Evolutionary conservation across 2,113 vertebrate genomes (phyloP).

Genomic region (Phyllopteryx taeniolatus): DNA sequence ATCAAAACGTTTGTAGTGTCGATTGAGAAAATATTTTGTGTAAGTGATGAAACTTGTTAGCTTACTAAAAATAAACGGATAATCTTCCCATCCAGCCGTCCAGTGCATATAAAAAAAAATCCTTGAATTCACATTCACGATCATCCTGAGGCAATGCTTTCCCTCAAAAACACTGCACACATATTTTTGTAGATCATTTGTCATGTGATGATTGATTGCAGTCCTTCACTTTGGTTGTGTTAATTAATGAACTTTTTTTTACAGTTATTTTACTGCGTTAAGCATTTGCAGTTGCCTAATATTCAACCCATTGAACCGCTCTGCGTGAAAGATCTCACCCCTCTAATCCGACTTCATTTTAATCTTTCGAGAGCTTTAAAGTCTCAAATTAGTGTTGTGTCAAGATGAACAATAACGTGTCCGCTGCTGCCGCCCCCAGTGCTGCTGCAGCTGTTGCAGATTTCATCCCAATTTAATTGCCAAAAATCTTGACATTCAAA

Average conservation of each 20-base stretch:
- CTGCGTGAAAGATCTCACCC: conserved; percentile 26
- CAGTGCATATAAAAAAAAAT: conserved; percentile 19
- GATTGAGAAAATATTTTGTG: conserved; percentile 13
- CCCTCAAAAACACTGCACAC: conserved; percentile 8
- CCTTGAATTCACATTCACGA: neutral
- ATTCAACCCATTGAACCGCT: conserved; percentile 23
- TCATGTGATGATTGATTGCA: conserved; percentile 23
- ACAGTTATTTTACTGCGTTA: conserved; percentile 9
- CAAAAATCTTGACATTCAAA: neutral
- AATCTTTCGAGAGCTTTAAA: conserved; percentile 24
- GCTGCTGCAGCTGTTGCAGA: neutral
- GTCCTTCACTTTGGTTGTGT: conserved; percentile 12
- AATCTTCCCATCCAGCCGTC: conserved; percentile 20
- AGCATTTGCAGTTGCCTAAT: conserved; percentile 32
- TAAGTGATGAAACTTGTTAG: conserved; percentile 18
- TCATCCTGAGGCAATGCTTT: neutral
- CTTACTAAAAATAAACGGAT: conserved; percentile 39
- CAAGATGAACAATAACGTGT: conserved; percentile 9
- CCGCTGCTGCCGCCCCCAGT: conserved; percentile 19
- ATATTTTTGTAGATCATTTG: conserved; percentile 16
- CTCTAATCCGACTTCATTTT: conserved; percentile 30
- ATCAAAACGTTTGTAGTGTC: neutral
- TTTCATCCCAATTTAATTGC: neutral
- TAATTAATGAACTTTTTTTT: conserved; percentile 3
- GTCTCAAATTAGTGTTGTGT: conserved; percentile 24